phyloP scores from a whole-genome alignment of 2,888 invertebrate genomes.

The Alsophila aescularia region DNA sequence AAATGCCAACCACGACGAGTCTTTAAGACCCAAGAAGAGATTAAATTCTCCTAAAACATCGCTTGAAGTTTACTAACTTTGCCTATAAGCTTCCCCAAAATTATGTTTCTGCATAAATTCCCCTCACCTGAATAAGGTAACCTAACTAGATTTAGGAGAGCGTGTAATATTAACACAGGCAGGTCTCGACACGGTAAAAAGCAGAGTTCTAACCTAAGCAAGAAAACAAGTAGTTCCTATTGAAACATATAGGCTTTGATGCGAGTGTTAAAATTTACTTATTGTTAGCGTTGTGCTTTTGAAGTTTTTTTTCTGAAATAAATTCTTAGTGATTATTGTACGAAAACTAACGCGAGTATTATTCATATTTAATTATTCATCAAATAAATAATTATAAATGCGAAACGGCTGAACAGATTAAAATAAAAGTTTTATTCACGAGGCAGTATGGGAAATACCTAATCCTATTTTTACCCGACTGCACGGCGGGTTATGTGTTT shows the following conservation, averaged over 20 bases:
- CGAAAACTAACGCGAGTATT: too few species aligned
- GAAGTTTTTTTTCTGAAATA: too few species aligned
- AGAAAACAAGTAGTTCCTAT: not conserved
- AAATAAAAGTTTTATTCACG: too few species aligned
- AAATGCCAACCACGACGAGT: not conserved
- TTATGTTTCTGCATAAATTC: conserved; percentile 18
- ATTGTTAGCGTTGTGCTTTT: too few species aligned
- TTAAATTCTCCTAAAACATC: conserved; percentile 9
- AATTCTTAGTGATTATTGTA: too few species aligned
- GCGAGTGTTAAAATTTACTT: too few species aligned
- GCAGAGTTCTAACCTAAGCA: not conserved
- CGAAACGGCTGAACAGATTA: too few species aligned
- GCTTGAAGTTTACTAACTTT: conserved; percentile 17
- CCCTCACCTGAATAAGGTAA: conserved; percentile 25
- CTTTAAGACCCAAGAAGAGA: not conserved
- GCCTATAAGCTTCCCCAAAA: conserved; percentile 20
- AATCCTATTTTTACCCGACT: too few species aligned
- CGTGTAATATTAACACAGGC: conserved; percentile 25
- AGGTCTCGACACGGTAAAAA: not conserved
- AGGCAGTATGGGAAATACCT: too few species aligned
- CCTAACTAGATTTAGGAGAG: conserved; percentile 25
- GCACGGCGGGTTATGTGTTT: too few species aligned
- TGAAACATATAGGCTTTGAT: not conserved
- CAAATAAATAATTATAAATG: too few species aligned
- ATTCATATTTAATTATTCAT: too few species aligned